Base-by-base conservation (phyloP, 2,888 invertebrate genomes). In the Drosophila anomalipes region DNA sequence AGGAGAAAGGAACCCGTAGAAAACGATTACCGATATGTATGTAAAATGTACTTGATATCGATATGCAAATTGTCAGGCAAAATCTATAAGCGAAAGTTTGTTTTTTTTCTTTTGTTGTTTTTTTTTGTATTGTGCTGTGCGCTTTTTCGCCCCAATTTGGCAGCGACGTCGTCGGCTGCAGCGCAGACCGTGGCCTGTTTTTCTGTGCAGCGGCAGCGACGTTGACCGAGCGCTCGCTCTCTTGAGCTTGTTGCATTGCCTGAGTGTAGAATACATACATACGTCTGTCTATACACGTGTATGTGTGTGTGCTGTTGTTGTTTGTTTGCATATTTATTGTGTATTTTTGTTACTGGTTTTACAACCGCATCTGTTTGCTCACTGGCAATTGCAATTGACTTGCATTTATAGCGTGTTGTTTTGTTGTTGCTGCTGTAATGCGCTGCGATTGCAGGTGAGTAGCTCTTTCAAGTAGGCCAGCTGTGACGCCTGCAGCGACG, bases 161-260 rank as follows among this genome's bases (percentile, higher is more conserved):
- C 73, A 74, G 70, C 77, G 64, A 63, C 73, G 74, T 75, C 63
- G 62, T 65, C 59, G 60, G 37, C 60, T 68, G 72, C 70, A 66
- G 74, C 63, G 69, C 74, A 70, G 77, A 75, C 83, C 86, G 74
- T 86, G 90, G 91, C 89, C 86, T 79, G 79, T 88, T 83, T 91
- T 51, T 61, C 44, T 52, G 63, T 58, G 66, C 59, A 39, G 62
- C 63, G 35, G 39, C 67, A 54, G 53, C 73, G 64, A 64, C 69
- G 65, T 9, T 44, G 37, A 41, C 59, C 37, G 67, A 64, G 65
- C 62, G 49, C 41, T 66, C 61, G 58, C 71, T 75, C 68, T 72
- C 70, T 72, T 61, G 72, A 51, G 77, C 77, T 65, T 65, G 70
- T 76, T 83, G 80, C 79, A 78, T 72, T 70, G 68, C 70, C 58